Percentiles rank a stretch among this genome's conserved stretches.
Evolutionary conservation across 2,888 invertebrate genomes (phyloP).

Genomic region (Drosophila bunnanda): DNA sequence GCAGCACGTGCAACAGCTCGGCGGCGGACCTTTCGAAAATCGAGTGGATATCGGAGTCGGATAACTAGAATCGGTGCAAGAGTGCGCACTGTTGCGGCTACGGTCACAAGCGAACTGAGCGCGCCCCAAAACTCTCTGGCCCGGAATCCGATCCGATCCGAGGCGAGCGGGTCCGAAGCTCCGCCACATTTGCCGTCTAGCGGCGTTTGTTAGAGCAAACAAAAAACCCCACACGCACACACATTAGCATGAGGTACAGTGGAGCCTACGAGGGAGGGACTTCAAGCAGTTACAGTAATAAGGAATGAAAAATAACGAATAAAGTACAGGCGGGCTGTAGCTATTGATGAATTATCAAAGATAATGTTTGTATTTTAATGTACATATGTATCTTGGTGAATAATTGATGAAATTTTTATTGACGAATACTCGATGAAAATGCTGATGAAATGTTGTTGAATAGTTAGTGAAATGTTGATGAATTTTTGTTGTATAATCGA

Average conservation of each 20-base stretch:
- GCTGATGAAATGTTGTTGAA: no score
- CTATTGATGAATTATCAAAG: no score
- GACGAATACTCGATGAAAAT: no score
- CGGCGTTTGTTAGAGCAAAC: conserved; percentile 59
- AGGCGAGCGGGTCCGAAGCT: conserved; percentile 32
- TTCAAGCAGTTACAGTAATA: no score
- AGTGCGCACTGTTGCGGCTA: conserved; percentile 61
- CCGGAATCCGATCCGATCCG: conserved; percentile 42
- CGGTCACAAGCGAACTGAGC: conserved; percentile 76
- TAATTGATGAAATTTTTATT: no score
- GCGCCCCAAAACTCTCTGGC: conserved; percentile 45
- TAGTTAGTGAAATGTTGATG: no score
- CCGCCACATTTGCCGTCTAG: conserved; percentile 39
- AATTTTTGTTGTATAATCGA: no score
- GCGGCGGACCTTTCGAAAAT: conserved; percentile 16
- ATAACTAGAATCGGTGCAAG: conserved; percentile 9
- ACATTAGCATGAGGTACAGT: conserved; percentile 24
- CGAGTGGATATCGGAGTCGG: conserved; percentile 33
- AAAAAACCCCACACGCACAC: conserved; percentile 42
- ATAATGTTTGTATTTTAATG: no score
- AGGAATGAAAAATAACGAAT: neutral
- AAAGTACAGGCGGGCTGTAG: no score
- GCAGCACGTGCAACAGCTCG: conserved; percentile 64
- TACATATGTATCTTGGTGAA: no score
- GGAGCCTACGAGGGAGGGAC: neutral